A percentile compares a stretch with the other conserved stretches of the same genome.
Conservation (phyloP, 2,113 vertebrate genomes). For the Pluvialis apricaria region DNA sequence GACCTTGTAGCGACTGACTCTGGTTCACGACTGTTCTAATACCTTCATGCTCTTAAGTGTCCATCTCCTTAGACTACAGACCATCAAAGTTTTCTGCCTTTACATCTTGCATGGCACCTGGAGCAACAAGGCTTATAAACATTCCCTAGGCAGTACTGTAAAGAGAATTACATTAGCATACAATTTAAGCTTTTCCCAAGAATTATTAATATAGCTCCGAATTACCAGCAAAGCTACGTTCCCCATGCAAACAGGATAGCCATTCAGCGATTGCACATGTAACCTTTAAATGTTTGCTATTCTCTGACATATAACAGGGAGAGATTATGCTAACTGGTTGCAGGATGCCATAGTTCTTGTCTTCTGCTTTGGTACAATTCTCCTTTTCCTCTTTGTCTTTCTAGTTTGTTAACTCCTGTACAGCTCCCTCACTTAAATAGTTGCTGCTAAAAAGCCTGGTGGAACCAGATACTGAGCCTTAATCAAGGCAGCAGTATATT, state of each 20-base stretch:
- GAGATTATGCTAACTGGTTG: background rate
- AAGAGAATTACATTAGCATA: background rate
- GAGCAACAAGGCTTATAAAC: background rate
- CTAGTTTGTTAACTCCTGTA: background rate
- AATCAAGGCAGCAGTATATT: background rate
- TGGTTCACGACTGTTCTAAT: background rate
- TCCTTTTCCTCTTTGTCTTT: background rate
- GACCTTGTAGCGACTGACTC: no score
- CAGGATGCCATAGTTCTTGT: background rate
- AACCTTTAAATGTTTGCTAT: background rate
- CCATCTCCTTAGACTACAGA: background rate
- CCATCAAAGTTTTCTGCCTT: background rate
- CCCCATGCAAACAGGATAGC: background rate
- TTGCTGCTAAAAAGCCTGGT: background rate
- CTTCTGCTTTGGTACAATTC: background rate
- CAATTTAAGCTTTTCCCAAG: background rate
- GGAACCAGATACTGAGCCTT: background rate
- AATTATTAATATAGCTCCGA: background rate
- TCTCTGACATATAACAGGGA: background rate
- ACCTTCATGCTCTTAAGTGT: background rate
- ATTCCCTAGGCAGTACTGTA: background rate
- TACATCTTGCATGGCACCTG: background rate
- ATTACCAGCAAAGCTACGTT: background rate
- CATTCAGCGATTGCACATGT: background rate
- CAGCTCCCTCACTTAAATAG: background rate